These are phyloP conservation scores for Liopterus haemorrhoidalis DNA, from an alignment of 2,888 invertebrate species.

Conservation along the genomic window DNA sequence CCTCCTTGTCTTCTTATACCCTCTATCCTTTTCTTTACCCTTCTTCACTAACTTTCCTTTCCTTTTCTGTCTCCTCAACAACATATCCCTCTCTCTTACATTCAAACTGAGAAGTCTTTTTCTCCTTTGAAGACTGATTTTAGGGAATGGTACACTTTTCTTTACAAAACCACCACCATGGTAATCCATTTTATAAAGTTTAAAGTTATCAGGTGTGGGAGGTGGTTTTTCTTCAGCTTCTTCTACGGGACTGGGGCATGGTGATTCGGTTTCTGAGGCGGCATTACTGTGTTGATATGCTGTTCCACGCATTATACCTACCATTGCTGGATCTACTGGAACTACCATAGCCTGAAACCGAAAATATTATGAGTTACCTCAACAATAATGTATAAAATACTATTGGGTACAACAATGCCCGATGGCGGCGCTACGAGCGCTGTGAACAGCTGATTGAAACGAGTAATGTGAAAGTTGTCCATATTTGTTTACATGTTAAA, in stretches of 20 bases:
- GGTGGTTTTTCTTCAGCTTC: slow-evolving; percentile 34
- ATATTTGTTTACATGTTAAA: too few species aligned
- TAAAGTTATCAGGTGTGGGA: slow-evolving; percentile 23
- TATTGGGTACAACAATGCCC: too few species aligned
- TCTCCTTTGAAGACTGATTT: slow-evolving; percentile 49
- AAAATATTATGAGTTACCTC: too few species aligned
- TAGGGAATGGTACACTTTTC: slow-evolving; percentile 53
- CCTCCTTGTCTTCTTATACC: slow-evolving; percentile 14
- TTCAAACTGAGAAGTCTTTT: slow-evolving; percentile 49
- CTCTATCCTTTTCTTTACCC: slow-evolving; percentile 15
- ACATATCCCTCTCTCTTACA: slow-evolving; percentile 40
- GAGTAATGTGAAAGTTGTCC: neutral
- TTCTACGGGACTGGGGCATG: slow-evolving; percentile 48
- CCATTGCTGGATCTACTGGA: slow-evolving; percentile 54
- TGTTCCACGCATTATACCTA: slow-evolving; percentile 58
- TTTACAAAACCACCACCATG: slow-evolving; percentile 53
- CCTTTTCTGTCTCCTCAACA: slow-evolving; percentile 37
- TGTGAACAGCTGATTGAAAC: neutral
- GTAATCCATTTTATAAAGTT: slow-evolving; percentile 40
- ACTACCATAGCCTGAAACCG: slow-evolving; percentile 50
- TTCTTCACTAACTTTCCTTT: slow-evolving; percentile 17
- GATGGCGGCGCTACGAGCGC: neutral
- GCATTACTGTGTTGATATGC: slow-evolving; percentile 48
- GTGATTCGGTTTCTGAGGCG: slow-evolving; percentile 46
- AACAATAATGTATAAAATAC: too few species aligned